Conservation (phyloP, 1,140 invertebrate species). For the Gerris buenoi region DNA sequence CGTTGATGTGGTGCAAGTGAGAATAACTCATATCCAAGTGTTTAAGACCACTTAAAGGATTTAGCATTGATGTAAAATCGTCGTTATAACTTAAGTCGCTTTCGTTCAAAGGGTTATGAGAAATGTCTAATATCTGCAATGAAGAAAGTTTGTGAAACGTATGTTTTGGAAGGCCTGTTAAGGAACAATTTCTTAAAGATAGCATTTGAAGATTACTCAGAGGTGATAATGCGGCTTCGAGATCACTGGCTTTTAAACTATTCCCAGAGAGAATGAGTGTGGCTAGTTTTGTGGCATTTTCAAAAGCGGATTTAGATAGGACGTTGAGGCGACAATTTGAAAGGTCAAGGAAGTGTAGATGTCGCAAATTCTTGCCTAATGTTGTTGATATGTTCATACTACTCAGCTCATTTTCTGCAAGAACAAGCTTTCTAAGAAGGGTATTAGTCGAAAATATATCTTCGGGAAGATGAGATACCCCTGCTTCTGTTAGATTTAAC, state of each 20-base stretch:
- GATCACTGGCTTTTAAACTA: slow-evolving; percentile 45
- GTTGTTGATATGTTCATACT: slow-evolving; percentile 47
- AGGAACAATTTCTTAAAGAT: slow-evolving; percentile 47
- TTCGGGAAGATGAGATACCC: slow-evolving; percentile 42
- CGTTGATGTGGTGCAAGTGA: slow-evolving; percentile 45
- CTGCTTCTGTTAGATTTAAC: slow-evolving; percentile 43
- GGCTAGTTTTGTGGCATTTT: slow-evolving; percentile 47
- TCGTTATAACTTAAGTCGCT: slow-evolving; percentile 25
- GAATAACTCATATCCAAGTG: slow-evolving; percentile 59
- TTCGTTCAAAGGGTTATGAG: slow-evolving; percentile 34
- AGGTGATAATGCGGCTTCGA: slow-evolving; percentile 47
- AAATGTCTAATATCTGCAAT: slow-evolving; percentile 29
- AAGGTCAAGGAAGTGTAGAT: slow-evolving; percentile 48
- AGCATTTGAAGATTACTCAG: slow-evolving; percentile 45
- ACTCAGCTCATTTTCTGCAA: slow-evolving; percentile 47
- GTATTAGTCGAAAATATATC: slow-evolving; percentile 48
- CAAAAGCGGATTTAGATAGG: slow-evolving; percentile 49
- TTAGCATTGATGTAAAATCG: slow-evolving; percentile 47
- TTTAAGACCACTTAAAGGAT: slow-evolving; percentile 45
- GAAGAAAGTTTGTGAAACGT: slow-evolving; percentile 47
- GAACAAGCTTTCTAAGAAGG: slow-evolving; percentile 43
- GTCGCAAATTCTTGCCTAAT: slow-evolving; percentile 45
- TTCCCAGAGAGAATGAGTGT: slow-evolving; percentile 49
- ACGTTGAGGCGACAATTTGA: slow-evolving; percentile 51
- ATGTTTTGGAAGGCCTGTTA: slow-evolving; percentile 41